These are phyloP conservation scores for Toxotes lorentzi DNA, from an alignment of 2,797 vertebrate species.

Conservation along the genomic window DNA sequence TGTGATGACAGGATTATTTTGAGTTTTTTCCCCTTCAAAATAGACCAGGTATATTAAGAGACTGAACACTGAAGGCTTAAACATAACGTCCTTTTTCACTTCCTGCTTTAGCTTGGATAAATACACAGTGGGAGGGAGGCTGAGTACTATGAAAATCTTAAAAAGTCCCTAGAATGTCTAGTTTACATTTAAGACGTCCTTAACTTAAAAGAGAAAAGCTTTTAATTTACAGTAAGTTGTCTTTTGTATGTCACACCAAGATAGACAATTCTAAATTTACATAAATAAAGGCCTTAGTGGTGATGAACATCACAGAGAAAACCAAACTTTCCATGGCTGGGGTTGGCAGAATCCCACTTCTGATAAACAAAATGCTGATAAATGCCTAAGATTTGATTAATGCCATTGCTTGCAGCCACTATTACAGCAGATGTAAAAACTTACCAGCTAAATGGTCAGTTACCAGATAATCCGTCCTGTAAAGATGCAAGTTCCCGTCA, in stretches of 20 bases:
- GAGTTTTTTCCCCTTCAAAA: not conserved
- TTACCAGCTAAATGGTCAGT: slow-evolving; percentile 99
- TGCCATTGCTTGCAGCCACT: not conserved
- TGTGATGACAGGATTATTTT: not conserved
- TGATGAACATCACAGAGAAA: not conserved
- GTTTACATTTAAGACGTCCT: not conserved
- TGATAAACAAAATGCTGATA: slow-evolving; percentile 4
- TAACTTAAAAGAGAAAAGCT: not conserved
- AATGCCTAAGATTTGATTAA: slow-evolving; percentile 13
- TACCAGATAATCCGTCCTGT: slow-evolving; percentile 99
- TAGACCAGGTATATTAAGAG: not conserved
- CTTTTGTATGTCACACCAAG: not conserved
- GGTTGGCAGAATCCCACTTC: not conserved
- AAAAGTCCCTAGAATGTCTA: no score
- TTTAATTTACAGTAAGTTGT: not conserved
- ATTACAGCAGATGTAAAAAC: slow-evolving; percentile 56
- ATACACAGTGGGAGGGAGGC: not conserved
- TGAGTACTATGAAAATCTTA: not conserved
- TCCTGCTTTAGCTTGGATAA: not conserved
- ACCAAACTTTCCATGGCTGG: not conserved
- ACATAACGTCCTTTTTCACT: not conserved
- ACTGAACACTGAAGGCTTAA: not conserved
- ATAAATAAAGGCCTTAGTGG: not conserved
- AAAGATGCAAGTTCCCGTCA: slow-evolving; percentile 92
- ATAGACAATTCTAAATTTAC: not conserved